Conservation (phyloP, 2,797 vertebrate species). For the Podarcis siculus region DNA sequence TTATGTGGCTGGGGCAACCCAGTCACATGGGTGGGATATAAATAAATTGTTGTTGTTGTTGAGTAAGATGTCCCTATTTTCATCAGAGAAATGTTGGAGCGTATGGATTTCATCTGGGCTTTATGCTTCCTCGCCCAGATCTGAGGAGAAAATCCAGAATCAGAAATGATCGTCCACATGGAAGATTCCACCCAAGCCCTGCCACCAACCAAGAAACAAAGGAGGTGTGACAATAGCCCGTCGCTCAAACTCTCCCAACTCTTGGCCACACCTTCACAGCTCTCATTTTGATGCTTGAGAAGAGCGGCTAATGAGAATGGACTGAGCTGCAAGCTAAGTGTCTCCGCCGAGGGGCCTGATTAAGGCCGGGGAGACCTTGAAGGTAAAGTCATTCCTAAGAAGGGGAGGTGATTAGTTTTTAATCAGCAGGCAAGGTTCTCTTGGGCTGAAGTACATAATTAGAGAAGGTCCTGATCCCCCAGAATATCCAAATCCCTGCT, state of each 20-base stretch:
- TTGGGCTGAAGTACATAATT: slow-evolving; percentile 10
- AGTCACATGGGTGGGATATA: too few species aligned
- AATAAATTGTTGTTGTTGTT: too few species aligned
- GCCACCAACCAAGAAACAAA: too few species aligned
- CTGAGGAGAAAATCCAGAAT: not conserved
- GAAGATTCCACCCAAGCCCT: not conserved
- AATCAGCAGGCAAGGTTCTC: slow-evolving; percentile 47
- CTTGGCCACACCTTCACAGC: not conserved
- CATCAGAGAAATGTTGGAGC: too few species aligned
- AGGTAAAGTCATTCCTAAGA: slow-evolving; percentile 25
- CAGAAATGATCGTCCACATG: not conserved
- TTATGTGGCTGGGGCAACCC: too few species aligned
- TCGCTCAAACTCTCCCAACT: not conserved
- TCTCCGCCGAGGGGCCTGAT: slow-evolving; percentile 20
- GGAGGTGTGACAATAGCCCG: too few species aligned
- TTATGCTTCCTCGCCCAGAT: not conserved
- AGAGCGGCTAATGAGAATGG: not conserved
- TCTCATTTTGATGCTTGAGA: not conserved
- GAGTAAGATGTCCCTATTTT: too few species aligned
- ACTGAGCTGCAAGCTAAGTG: slow-evolving; percentile 23
- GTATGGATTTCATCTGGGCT: not conserved
- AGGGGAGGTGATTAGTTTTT: slow-evolving; percentile 56
- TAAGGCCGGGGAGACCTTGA: slow-evolving; percentile 42
- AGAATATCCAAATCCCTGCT: not conserved
- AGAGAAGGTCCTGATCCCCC: not conserved